phyloP scores from a whole-genome alignment of 30 jellyfish, hydroid and myxozoan species.

The Nemopilema nomurai region DNA sequence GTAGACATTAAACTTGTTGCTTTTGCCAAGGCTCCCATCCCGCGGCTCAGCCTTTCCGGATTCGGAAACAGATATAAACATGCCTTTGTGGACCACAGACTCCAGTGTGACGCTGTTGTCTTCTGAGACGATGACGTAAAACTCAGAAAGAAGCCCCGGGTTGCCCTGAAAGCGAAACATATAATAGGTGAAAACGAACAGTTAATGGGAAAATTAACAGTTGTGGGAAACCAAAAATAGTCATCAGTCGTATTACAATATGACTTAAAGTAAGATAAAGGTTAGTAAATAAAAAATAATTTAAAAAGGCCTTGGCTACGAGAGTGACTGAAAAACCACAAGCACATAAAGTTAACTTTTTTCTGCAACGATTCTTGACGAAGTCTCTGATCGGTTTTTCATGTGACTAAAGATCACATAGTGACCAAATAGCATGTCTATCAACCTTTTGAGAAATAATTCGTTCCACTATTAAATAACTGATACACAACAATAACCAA shows the following conservation, averaged over 20 bases:
- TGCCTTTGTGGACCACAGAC: slow-evolving; percentile 85
- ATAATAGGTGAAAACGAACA: neutral
- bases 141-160: slow-evolving; percentile 92
- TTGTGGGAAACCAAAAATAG: too few relatives aligned
- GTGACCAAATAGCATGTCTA: too few relatives aligned
- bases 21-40: slow-evolving; percentile 29
- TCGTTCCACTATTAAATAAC: too few relatives aligned
- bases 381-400: too few relatives aligned
- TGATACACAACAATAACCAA: too few relatives aligned
- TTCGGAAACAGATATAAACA: slow-evolving; percentile 38
- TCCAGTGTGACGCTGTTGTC: slow-evolving; percentile 52
- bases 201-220: too few relatives aligned
- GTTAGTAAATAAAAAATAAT: too few relatives aligned
- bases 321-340: neutral
- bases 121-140: slow-evolving; percentile 38
- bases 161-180: slow-evolving; percentile 72
- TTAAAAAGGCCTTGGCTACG: neutral
- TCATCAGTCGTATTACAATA: too few relatives aligned
- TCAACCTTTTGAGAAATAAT: too few relatives aligned
- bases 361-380: neutral
- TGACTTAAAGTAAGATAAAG: too few relatives aligned
- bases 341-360: neutral
- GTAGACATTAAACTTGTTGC: slow-evolving; percentile 26
- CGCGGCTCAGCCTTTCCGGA: slow-evolving; percentile 54
- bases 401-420: too few relatives aligned